Evolutionary conservation across 30 jellyfish, hydroid and myxozoan species (phyloP).

Genomic region (Aurelia aurita complex sp. Pacific): DNA sequence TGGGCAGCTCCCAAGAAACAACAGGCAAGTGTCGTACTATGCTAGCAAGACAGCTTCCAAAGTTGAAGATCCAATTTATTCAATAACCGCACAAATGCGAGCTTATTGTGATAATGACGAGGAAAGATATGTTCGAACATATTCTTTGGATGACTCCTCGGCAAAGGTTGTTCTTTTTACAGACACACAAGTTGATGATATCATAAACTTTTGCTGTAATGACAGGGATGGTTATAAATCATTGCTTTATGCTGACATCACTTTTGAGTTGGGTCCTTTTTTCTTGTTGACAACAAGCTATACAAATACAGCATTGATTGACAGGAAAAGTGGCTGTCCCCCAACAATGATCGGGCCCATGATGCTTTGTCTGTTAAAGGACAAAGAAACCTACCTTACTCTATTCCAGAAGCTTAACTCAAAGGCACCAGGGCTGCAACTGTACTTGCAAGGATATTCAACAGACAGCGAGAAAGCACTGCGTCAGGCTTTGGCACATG

Average conservation of each 20-base stretch:
- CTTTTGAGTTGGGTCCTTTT: slow-evolving; percentile 27
- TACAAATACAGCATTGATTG: slow-evolving; percentile 15
- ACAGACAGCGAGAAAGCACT: background rate
- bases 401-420: slow-evolving; percentile 12
- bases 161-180: no score
- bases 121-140: slow-evolving; percentile 10
- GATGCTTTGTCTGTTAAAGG: slow-evolving; percentile 34
- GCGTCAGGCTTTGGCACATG: no score
- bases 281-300: slow-evolving; percentile 4
- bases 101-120: slow-evolving; percentile 4
- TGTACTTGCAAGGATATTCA: slow-evolving; percentile 6
- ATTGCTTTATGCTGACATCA: background rate
- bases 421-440: slow-evolving; percentile 11
- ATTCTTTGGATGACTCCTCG: slow-evolving; percentile 5
- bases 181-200: no score
- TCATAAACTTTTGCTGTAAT: no score
- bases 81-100: slow-evolving; percentile 5
- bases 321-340: background rate
- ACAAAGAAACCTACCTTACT: slow-evolving; percentile 23
- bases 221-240: no score
- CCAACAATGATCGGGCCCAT: slow-evolving; percentile 45
- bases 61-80: slow-evolving; percentile 3
- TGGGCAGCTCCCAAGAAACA: slow-evolving; percentile 23
- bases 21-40: slow-evolving; percentile 14
- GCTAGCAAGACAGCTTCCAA: background rate